Base-by-base conservation (phyloP, 2,113 vertebrate genomes). In the Dicerorhinus sumatrensis region DNA sequence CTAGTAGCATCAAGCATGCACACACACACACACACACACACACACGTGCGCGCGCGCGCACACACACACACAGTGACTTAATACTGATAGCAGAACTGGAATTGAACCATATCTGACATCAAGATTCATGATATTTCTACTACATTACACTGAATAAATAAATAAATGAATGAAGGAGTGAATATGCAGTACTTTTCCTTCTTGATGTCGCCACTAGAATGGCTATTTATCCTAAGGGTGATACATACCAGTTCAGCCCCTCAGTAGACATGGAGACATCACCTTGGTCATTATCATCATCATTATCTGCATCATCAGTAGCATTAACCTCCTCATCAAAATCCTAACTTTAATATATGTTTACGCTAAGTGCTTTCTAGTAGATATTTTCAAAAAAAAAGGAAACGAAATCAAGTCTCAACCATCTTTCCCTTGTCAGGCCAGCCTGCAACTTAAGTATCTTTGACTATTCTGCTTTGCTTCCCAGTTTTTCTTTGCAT, bases 41-140 rank as follows among this genome's bases (percentile, higher is more conserved):
- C n/a, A n/a, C n/a, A n/a, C n/a, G n/a, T n/a, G n/a, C n/a, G n/a
- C 5, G 29, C 23, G 42, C 0, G 5, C 1, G 8, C 7, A 77
- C 9, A n/a, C 4, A 31, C 9, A 91, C 7, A n/a, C 23, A 36
- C 0, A 23, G 6, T 62, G 51, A 80, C n/a, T 46, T 67, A 13
- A 70, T 16, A 4, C 3, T n/a, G 14, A 46, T 18, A 6, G 25
- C 8, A 90, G 10, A 60, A 56, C 39, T 94, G 33, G 33, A 1
- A 89, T 72, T 72, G 33, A 81, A 51, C 12, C 5, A 25, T 87
- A 42, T 27, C 8, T 36, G 39, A 84, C 31, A 11, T 79, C 21
- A 69, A 90, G 27, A 72, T 9, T 89, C 27, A 85, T 76, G 23
- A n/a, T 51, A 76, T 72, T 60, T 36, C 14, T 18, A 51, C 25